phyloP scores from a whole-genome alignment of 2,113 vertebrate species.

The Recurvirostra avosetta region DNA sequence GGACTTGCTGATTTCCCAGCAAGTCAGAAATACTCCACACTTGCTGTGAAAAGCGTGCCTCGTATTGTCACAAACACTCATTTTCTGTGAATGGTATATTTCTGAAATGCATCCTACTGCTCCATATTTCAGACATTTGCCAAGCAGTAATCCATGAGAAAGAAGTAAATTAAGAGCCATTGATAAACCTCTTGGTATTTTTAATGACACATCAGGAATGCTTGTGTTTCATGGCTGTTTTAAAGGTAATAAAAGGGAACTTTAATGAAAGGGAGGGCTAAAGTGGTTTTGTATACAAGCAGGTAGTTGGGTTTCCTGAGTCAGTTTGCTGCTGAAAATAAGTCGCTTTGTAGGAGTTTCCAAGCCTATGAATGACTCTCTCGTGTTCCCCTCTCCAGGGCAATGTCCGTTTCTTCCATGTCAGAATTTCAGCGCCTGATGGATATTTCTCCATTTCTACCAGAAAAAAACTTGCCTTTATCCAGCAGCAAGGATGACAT shows the following conservation, averaged over 20 bases:
- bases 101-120: background rate
- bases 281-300: background rate
- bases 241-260: background rate
- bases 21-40: background rate
- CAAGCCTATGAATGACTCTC: background rate
- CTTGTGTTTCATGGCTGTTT: background rate
- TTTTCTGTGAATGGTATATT: background rate
- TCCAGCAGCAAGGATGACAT: constrained; percentile 81
- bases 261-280: background rate
- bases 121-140: background rate
- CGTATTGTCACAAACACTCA: fast-evolving
- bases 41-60: background rate
- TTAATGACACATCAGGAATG: background rate
- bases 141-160: background rate
- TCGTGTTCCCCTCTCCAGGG: constrained; percentile 71
- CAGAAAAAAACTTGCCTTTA: constrained; percentile 82
- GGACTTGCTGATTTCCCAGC: background rate
- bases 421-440: constrained; percentile 96
- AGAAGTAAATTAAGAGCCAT: background rate
- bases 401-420: constrained; percentile 97
- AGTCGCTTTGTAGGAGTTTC: background rate
- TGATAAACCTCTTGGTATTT: background rate
- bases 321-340: background rate
- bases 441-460: constrained; percentile 96
- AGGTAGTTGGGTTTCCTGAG: background rate